These are phyloP conservation scores for Lithobates sylvaticus DNA, from an alignment of 2,797 vertebrate species.

Conservation along the genomic window DNA sequence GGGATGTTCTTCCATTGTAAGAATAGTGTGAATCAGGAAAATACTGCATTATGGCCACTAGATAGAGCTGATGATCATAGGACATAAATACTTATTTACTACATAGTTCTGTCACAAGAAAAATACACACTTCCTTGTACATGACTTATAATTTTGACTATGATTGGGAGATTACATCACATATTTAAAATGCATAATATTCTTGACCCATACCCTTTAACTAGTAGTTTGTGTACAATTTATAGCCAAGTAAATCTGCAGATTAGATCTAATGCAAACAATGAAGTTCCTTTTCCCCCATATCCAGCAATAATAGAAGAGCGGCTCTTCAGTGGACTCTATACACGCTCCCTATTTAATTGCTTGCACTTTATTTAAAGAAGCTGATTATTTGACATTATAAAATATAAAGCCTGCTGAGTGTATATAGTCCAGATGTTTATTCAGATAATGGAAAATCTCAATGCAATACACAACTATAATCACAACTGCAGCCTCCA, in stretches of 20 bases:
- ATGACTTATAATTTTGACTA: too few relatives aligned
- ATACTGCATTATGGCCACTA: too few relatives aligned
- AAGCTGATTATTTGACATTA: slow-evolving; percentile 44
- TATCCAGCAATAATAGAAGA: not conserved
- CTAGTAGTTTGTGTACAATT: not conserved
- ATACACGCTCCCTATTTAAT: not conserved
- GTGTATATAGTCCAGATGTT: slow-evolving; percentile 40
- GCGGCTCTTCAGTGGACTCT: not conserved
- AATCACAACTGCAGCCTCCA: slow-evolving; percentile 3
- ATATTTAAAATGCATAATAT: too few relatives aligned
- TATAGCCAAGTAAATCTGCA: not conserved
- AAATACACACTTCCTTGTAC: too few relatives aligned
- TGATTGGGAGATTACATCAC: too few relatives aligned
- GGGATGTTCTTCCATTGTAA: too few relatives aligned
- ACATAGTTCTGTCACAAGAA: too few relatives aligned
- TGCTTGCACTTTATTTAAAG: slow-evolving; percentile 25
- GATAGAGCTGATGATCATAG: too few relatives aligned
- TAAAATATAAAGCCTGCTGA: slow-evolving; percentile 30
- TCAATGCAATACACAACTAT: slow-evolving; percentile 27
- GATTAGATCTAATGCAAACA: not conserved
- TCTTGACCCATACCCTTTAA: too few relatives aligned
- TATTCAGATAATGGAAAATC: slow-evolving; percentile 24
- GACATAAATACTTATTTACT: too few relatives aligned
- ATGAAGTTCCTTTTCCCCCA: not conserved
- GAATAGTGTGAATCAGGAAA: too few relatives aligned